phyloP scores from a whole-genome alignment of 2,888 invertebrate genomes.

The Microchrysa polita region DNA sequence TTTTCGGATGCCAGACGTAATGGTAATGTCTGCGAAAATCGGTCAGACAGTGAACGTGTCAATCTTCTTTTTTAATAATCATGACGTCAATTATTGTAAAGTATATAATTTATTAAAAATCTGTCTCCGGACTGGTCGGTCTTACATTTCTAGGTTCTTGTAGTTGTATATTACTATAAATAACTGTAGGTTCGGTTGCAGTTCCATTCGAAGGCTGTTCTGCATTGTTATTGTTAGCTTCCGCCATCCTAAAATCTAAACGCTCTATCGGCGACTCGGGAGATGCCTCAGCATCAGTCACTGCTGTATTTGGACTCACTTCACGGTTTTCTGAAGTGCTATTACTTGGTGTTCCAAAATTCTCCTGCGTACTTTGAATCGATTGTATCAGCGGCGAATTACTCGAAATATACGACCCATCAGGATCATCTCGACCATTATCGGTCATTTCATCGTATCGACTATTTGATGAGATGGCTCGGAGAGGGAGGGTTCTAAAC shows the following conservation, averaged over 20 bases:
- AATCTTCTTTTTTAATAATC: no score
- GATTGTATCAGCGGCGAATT: constrained; percentile 30
- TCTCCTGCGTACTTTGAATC: constrained; percentile 40
- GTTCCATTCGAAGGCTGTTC: neutral
- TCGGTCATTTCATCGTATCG: constrained; percentile 25
- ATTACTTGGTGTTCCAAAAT: constrained; percentile 9
- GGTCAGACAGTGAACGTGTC: no score
- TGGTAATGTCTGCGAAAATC: no score
- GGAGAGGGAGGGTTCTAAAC: constrained; percentile 27
- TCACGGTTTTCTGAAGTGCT: neutral
- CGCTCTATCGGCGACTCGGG: neutral
- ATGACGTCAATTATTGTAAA: no score
- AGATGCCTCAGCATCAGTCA: neutral
- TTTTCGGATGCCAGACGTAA: no score
- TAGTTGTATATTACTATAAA: neutral
- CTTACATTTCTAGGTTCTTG: neutral
- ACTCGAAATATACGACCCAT: neutral
- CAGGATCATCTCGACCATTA: neutral
- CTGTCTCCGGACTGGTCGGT: constrained; percentile 7
- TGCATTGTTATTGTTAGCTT: neutral
- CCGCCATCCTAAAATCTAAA: neutral
- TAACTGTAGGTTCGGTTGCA: neutral
- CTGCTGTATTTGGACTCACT: neutral
- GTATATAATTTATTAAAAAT: constrained; percentile 30
- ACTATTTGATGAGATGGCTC: constrained; percentile 18